Evolutionary conservation across 2,113 vertebrate species (phyloP).

Genomic region (Pycnonotus jocosus): DNA sequence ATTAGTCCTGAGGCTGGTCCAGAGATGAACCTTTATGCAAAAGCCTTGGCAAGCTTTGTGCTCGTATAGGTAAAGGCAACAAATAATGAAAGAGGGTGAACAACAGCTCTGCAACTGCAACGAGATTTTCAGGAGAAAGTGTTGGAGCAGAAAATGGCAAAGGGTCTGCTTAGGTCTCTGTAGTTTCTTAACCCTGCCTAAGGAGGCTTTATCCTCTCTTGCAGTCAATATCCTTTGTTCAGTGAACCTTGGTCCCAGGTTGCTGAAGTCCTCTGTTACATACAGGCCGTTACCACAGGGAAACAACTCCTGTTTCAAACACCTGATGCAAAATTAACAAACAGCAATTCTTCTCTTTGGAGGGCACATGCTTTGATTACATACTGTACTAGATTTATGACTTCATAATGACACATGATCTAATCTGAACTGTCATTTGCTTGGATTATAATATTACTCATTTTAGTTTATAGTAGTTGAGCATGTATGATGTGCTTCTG

Average conservation of each 20-base stretch:
- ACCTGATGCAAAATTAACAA: not conserved
- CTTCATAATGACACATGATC: not conserved
- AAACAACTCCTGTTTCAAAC: not conserved
- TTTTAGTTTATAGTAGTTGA: not conserved
- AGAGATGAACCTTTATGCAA: not conserved
- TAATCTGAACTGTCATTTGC: conserved; percentile 1
- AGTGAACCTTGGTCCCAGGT: not conserved
- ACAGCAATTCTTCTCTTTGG: not conserved
- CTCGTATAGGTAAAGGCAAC: not conserved
- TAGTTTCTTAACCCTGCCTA: not conserved
- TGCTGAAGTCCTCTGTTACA: not conserved
- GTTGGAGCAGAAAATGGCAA: not conserved
- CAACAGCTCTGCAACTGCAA: not conserved
- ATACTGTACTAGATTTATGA: not conserved
- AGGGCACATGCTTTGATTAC: not conserved
- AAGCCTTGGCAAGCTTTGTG: not conserved
- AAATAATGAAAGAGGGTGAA: not conserved
- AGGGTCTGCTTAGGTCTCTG: not conserved
- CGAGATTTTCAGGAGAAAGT: not conserved
- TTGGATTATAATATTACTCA: not conserved
- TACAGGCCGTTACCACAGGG: not conserved
- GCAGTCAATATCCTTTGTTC: not conserved
- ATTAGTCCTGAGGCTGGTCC: not conserved
- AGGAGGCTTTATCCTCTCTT: not conserved
- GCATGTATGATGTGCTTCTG: not conserved